These are phyloP conservation scores for Rhyacophila evoluta DNA, from an alignment of 2,888 invertebrate genomes.

Conservation along the genomic window DNA sequence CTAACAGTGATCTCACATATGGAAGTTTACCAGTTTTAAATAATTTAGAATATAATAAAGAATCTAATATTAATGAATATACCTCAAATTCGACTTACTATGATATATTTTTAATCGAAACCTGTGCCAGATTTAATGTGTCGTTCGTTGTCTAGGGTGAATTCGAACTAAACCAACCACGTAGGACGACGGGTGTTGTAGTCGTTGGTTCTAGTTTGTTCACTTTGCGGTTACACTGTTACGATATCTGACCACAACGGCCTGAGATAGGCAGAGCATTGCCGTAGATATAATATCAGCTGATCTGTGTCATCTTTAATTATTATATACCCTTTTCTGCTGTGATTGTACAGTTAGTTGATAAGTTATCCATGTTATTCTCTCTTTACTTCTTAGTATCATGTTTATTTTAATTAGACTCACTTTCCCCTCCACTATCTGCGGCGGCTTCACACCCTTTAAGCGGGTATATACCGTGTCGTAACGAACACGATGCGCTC, in stretches of 20 bases:
- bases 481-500: too few species aligned
- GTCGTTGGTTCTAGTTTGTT: conserved; percentile 10
- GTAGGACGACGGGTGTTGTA: not conserved
- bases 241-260: not conserved
- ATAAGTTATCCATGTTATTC: not conserved
- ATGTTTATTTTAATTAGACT: not conserved
- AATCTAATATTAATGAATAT: too few species aligned
- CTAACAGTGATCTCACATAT: too few species aligned
- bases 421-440: not conserved
- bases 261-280: not conserved
- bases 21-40: too few species aligned
- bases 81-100: too few species aligned
- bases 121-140: not conserved
- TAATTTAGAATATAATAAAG: too few species aligned
- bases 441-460: too few species aligned
- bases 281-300: not conserved
- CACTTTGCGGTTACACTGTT: not conserved
- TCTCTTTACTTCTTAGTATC: not conserved
- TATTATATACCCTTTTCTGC: not conserved
- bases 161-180: not conserved
- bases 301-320: not conserved
- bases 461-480: too few species aligned
- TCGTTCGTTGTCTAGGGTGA: not conserved
- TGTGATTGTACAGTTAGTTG: not conserved
- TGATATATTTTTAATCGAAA: not conserved